These are phyloP conservation scores for Pteria penguin DNA, from an alignment of 2,888 invertebrate species.

Conservation along the genomic window DNA sequence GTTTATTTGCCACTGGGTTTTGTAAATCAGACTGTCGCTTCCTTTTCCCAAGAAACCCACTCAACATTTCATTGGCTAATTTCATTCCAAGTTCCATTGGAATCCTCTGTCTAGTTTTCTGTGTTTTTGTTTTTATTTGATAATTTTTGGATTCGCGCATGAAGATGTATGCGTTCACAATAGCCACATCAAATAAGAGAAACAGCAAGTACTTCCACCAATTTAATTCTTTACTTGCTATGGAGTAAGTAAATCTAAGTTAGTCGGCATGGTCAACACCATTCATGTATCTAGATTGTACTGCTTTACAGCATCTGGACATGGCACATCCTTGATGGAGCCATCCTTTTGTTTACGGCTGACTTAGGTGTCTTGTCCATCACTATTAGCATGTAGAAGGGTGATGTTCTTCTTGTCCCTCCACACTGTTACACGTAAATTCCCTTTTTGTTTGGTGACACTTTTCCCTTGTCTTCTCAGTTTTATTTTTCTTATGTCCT, in stretches of 20 bases:
- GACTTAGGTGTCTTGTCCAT: too few relatives aligned
- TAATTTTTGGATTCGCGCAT: not conserved
- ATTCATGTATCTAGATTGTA: slow-evolving; percentile 35
- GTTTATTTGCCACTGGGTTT: not conserved
- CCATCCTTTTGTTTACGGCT: slow-evolving; percentile 23
- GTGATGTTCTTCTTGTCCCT: too few relatives aligned
- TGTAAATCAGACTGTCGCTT: slow-evolving; percentile 3
- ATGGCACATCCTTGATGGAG: slow-evolving; percentile 11
- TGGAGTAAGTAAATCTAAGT: slow-evolving; percentile 24
- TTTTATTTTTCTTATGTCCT: too few relatives aligned
- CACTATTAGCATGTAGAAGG: too few relatives aligned
- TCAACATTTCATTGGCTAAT: not conserved
- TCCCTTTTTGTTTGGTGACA: too few relatives aligned
- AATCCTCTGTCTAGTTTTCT: too few relatives aligned
- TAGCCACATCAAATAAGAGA: not conserved
- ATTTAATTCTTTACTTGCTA: slow-evolving; percentile 19
- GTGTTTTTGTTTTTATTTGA: not conserved
- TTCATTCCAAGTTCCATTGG: slow-evolving; percentile 14
- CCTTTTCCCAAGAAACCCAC: not conserved
- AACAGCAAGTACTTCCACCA: slow-evolving; percentile 28
- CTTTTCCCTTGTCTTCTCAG: too few relatives aligned
- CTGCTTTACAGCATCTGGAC: slow-evolving; percentile 9
- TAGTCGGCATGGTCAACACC: slow-evolving; percentile 45
- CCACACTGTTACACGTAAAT: too few relatives aligned
- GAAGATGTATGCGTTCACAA: not conserved